Evolutionary conservation across 2,797 vertebrate species (phyloP).

Genomic region (Pterois miles): DNA sequence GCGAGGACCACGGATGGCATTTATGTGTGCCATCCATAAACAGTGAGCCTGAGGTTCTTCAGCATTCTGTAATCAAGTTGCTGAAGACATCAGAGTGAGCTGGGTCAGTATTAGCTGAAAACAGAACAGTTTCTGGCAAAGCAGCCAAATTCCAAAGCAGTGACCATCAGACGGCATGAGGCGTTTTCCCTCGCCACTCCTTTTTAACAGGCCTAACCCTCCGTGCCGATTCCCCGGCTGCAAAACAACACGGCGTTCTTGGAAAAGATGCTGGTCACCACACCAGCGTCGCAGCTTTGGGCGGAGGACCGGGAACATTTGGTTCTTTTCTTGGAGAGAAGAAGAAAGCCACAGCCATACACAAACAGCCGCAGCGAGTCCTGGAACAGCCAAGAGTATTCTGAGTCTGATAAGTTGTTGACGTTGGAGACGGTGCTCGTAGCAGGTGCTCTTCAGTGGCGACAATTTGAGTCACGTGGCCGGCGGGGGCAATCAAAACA

Average conservation of each 20-base stretch:
- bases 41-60: constrained; percentile 59
- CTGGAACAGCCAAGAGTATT: constrained; percentile 62
- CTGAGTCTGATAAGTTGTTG: constrained; percentile 59
- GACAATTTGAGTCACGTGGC: constrained; percentile 43
- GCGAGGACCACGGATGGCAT: constrained; percentile 54
- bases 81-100: constrained; percentile 32
- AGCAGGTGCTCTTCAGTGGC: constrained; percentile 60
- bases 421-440: constrained; percentile 52
- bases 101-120: constrained; percentile 3
- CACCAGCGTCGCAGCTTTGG: constrained; percentile 53
- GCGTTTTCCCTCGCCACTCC: constrained; percentile 27
- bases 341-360: constrained; percentile 43
- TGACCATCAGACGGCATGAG: constrained; percentile 42
- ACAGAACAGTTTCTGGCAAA: constrained; percentile 41
- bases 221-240: constrained; percentile 9
- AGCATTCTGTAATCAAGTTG: constrained; percentile 66
- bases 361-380: constrained; percentile 57
- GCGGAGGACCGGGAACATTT: constrained; percentile 61
- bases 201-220: constrained; percentile 30
- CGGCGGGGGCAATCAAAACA: constrained; percentile 45
- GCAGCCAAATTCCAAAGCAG: constrained; percentile 52
- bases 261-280: constrained; percentile 67
- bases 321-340: constrained; percentile 61
- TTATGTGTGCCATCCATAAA: constrained; percentile 70
- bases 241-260: constrained; percentile 63